Base-by-base conservation (phyloP, 1,140 invertebrate genomes). In the Camponotus floridanus region DNA sequence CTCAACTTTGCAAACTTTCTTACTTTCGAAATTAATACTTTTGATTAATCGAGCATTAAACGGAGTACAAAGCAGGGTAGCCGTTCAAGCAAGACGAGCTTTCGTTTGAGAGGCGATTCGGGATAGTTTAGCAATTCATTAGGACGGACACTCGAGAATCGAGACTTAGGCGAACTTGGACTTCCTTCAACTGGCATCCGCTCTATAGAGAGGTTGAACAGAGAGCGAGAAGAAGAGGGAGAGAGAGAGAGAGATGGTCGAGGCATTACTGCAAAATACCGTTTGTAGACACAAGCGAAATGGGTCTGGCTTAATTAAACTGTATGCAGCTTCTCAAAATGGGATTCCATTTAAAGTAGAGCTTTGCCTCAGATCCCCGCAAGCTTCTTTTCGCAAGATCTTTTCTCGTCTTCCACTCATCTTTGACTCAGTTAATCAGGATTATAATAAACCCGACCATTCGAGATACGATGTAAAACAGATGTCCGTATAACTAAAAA, bases 271-370 rank as follows among this genome's bases (percentile, higher is more conserved):
- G 73, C 86, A 80, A 62, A 76, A 71, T 70, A 62, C 61, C 68
- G 61, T 61, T 87, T 88, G 86, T 81, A 87, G 86, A 87, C 87
- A 85, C 87, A 87, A 85, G 71, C 71, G 64, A 87, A 84, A 85
- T 87, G 68, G 65, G 79, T 87, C 87, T 87, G 86, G 87, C 87
- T 87, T 88, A 88, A 88, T 88, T 88, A 88, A 88, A 88, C 86
- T 87, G 67, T 80, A 81, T 65, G 59, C 76, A 78, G 59, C 39
- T 78, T 76, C 31, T 61, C 59, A 65, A 78, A 78, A 78, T 39
- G 61, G 39, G 74, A 78, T 78, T 65, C 76, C 76, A 78, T 78
- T 78, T 78, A 78, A 78, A 78, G 61, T 65, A 26, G 21, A 76
- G 39, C 26, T 64, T 21, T 78, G 39, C 59, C 57, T 45, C 26